phyloP scores from a whole-genome alignment of 2,888 invertebrate genomes.

The Sesia apiformis region DNA sequence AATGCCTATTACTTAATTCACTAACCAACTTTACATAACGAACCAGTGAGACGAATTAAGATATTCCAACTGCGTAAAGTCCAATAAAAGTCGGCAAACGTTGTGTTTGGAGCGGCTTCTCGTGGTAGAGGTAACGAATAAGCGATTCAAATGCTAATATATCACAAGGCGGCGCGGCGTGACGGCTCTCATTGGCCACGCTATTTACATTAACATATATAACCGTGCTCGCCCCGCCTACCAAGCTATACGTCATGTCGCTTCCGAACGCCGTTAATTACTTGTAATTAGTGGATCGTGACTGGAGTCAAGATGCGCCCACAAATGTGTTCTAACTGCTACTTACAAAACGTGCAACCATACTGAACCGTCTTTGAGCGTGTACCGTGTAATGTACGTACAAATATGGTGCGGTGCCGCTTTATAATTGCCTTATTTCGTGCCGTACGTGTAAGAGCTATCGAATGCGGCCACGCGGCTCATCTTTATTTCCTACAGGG shows the following conservation, averaged over 20 bases:
- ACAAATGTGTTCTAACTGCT: constrained; percentile 21
- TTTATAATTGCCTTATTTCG: neutral
- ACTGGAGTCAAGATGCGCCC: constrained; percentile 36
- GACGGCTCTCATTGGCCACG: constrained; percentile 63
- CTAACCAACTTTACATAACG: constrained; percentile 45
- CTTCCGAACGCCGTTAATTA: constrained; percentile 64
- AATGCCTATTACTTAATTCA: constrained; percentile 43
- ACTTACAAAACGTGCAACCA: constrained; percentile 1
- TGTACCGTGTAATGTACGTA: neutral
- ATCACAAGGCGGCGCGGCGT: constrained; percentile 63
- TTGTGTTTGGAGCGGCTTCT: constrained; percentile 25
- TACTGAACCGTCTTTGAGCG: neutral
- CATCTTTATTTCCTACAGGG: neutral
- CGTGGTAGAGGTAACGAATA: constrained; percentile 45
- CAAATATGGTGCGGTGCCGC: neutral
- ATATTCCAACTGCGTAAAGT: constrained; percentile 48
- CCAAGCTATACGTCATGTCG: constrained; percentile 48
- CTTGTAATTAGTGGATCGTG: constrained; percentile 60
- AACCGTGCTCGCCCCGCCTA: constrained; percentile 56
- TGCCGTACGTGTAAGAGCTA: neutral
- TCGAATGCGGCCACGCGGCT: neutral
- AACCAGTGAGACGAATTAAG: constrained; percentile 37
- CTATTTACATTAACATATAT: constrained; percentile 67
- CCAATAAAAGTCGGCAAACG: constrained; percentile 38
- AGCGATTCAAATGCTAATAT: constrained; percentile 72